Evolutionary conservation across 2,797 vertebrate species (phyloP).

Genomic region (Thunnus albacares): DNA sequence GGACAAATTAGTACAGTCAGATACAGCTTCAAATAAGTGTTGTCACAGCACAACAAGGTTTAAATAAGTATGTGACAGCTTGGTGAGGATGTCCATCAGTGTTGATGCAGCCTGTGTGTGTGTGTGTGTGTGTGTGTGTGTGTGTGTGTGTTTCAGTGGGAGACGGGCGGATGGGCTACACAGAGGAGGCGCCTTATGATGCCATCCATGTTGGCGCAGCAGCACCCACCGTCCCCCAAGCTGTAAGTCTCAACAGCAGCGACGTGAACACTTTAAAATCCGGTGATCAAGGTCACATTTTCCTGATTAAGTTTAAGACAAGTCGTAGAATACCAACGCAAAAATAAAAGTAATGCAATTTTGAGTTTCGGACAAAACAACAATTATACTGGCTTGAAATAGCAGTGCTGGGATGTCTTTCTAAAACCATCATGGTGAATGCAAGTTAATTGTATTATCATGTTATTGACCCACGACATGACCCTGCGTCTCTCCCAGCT

Average conservation of each 20-base stretch:
- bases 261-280: neutral
- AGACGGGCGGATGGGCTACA: conserved; percentile 93
- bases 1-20: neutral
- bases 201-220: conserved; percentile 98
- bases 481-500: conserved; percentile 82
- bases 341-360: neutral
- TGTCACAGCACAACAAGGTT: neutral
- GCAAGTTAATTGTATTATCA: neutral
- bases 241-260: conserved; percentile 87
- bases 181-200: conserved; percentile 95
- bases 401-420: neutral
- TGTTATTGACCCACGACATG: no score
- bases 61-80: neutral
- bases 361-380: neutral
- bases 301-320: conserved; percentile 10
- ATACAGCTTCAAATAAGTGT: neutral
- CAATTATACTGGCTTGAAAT: neutral
- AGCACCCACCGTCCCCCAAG: conserved; percentile 95
- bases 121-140: conserved; percentile 17
- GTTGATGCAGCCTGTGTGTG: neutral
- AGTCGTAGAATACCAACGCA: neutral
- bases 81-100: neutral
- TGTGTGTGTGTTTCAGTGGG: conserved; percentile 90
- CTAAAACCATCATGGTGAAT: neutral
- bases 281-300: conserved; percentile 18